These are phyloP conservation scores for Paguma larvata DNA, from an alignment of 2,797 vertebrate species.

Conservation along the genomic window DNA sequence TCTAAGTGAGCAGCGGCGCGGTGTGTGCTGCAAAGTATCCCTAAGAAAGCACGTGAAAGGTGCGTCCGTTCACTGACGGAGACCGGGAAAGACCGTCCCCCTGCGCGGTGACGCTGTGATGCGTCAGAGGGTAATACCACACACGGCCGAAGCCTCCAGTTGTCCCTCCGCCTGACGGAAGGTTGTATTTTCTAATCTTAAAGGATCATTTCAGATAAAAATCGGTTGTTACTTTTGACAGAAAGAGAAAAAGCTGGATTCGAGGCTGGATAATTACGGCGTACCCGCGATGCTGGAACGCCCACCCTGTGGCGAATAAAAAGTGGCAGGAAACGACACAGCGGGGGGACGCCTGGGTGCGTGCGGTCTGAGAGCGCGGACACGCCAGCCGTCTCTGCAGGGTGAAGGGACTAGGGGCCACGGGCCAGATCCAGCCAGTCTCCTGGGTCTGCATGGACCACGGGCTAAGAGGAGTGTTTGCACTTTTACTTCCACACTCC, in stretches of 20 bases:
- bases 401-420: rapidly evolving
- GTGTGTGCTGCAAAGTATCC: no score
- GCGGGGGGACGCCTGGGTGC: rapidly evolving
- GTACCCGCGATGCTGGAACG: background rate
- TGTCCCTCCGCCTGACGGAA: background rate
- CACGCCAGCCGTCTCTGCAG: background rate
- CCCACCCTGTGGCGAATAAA: background rate
- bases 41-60: no score
- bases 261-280: background rate
- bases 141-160: background rate
- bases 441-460: background rate
- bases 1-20: no score
- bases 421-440: rapidly evolving
- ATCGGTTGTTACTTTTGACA: background rate
- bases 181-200: background rate
- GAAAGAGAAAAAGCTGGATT: background rate
- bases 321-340: background rate
- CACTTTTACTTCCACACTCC: background rate
- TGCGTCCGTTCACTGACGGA: rapidly evolving
- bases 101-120: rapidly evolving
- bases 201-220: background rate
- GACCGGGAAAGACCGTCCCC: background rate
- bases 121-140: background rate
- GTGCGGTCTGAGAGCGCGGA: background rate
- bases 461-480: background rate